Percentiles rank a stretch among this genome's conserved stretches.
These are phyloP conservation scores for Malurus splendens DNA, from an alignment of 2,797 vertebrate genomes.

Conservation along the genomic window DNA sequence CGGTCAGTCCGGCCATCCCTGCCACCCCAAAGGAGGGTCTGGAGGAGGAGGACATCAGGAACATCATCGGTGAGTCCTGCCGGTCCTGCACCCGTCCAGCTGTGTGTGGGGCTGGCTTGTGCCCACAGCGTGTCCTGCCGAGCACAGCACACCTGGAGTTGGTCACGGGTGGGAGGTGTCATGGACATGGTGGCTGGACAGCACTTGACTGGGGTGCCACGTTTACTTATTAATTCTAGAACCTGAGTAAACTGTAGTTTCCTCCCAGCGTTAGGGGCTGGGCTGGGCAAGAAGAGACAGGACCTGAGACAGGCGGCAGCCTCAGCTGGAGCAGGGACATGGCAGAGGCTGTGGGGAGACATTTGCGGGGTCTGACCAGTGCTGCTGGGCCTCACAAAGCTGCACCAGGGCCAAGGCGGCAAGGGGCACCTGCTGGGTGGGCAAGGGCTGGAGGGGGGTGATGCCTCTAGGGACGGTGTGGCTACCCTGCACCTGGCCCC, in stretches of 20 bases:
- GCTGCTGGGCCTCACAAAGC: neutral
- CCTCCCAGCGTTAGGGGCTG: neutral
- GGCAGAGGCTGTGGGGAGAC: neutral
- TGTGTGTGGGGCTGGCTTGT: rapidly evolving
- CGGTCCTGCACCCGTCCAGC: neutral
- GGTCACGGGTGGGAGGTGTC: neutral
- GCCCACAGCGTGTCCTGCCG: rapidly evolving
- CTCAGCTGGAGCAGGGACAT: neutral
- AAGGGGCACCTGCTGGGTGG: neutral
- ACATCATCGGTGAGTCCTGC: constrained; percentile 73
- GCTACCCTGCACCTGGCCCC: neutral
- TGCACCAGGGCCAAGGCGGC: neutral
- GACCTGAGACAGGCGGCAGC: neutral
- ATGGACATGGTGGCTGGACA: neutral
- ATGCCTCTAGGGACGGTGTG: rapidly evolving
- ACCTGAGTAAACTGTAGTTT: neutral
- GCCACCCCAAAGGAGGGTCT: constrained; percentile 50
- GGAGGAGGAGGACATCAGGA: constrained; percentile 75
- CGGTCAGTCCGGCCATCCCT: neutral
- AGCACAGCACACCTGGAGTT: neutral
- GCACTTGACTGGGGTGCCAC: neutral
- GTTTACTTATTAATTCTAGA: neutral
- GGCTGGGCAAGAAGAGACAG: neutral
- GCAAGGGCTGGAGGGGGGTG: neutral
- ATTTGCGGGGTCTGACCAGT: neutral